Evolutionary conservation across 2,113 vertebrate genomes (phyloP), one percentile per base, ranked within the genome.

Genomic region (Salvelinus alpinus): DNA sequence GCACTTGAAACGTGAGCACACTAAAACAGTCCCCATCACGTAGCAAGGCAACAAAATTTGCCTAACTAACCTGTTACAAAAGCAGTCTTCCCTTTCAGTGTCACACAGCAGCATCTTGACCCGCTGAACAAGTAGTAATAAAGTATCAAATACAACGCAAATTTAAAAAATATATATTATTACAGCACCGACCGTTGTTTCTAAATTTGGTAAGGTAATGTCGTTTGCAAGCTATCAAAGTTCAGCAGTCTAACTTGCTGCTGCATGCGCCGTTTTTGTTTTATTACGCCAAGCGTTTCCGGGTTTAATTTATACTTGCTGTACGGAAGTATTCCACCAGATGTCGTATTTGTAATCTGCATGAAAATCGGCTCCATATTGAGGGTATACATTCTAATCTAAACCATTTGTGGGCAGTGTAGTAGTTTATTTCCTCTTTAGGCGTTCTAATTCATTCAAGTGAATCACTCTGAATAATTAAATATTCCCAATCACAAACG

Each of bases 1-100:
- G 6, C 59, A n/a, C 18, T 16, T 12, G 13, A 60, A 11, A 60
- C 59, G 16, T 60, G 7, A 5, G n/a, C 59, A 60, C 59, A 60
- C 59, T 2, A 20, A n/a, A 20, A 18, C 5, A 22, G 20, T 3
- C 29, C 8, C 9, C 48, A 51, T 51, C 48, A 51, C 14, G 4
- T 38, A 9, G 34, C 34, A 38, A 38, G 7, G 34, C 34, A 13
- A 51, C 3, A 38, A 38, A 2, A 16, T 0, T 3, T 3, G 48
- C 48, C 20, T 60, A 60, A 54, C 64, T n/a, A 5, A 96, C 96
- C 96, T 54, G 97, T 98, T 22, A 98, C 93, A 60, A 98, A 86
- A 20, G 88, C 95, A 1, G 97, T 98, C 84, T 93, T 96, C 25
- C 96, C 96, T 5, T 85, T 86, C 62, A 98, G 88, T 72, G 44